phyloP scores from a whole-genome alignment of 2,113 vertebrate genomes.

The Mesitornis unicolor region DNA sequence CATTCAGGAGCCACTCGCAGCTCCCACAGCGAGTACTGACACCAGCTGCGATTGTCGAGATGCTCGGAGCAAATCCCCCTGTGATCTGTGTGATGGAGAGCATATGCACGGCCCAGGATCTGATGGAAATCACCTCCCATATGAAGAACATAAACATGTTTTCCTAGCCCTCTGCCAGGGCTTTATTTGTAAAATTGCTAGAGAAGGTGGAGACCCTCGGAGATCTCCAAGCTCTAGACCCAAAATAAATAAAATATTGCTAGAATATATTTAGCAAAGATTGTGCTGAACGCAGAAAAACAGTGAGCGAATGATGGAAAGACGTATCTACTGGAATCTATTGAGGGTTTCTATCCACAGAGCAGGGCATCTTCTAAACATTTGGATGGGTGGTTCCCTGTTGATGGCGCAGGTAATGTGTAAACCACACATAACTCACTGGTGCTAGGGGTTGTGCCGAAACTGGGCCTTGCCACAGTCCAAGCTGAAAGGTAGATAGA shows the following conservation, averaged over 20 bases:
- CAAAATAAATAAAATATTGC: neutral
- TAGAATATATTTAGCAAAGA: neutral
- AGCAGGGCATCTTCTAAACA: neutral
- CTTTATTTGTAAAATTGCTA: neutral
- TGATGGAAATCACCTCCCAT: neutral
- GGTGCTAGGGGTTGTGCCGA: neutral
- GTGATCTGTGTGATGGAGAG: neutral
- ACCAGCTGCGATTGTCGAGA: neutral
- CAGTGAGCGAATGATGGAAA: neutral
- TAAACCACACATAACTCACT: accelerated
- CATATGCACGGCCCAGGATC: neutral
- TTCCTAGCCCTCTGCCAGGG: neutral
- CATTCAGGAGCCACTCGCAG: neutral
- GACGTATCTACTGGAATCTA: accelerated
- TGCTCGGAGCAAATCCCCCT: neutral
- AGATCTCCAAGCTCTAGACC: neutral
- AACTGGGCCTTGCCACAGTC: neutral
- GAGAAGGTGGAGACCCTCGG: neutral
- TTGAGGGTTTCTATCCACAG: neutral
- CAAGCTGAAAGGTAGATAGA: neutral
- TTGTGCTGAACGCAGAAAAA: neutral
- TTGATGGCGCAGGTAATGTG: neutral
- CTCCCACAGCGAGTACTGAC: neutral
- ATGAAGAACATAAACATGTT: neutral
- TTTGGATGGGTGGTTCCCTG: neutral